Base-by-base conservation (phyloP, 2,888 invertebrate species). In the Bruchidius siliquastri region DNA sequence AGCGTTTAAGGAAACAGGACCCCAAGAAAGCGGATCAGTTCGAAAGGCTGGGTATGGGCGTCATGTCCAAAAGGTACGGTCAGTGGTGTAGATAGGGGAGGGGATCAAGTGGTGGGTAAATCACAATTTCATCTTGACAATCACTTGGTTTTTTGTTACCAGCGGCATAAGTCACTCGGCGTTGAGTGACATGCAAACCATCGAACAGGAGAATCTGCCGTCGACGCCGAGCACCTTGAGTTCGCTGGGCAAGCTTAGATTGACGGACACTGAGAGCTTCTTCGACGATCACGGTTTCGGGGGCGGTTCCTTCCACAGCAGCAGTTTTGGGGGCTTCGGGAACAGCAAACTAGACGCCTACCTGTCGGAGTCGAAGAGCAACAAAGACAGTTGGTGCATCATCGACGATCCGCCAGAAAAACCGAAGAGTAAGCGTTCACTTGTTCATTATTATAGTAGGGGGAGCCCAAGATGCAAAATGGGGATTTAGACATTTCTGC, bases 21-120 rank as follows among this genome's bases (percentile, higher is more conserved):
- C 94, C 96, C 0, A 90, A 91, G 77, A 97, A 96, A 87, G 95
- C 95, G 1, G 92, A 93, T 79, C 95, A 96, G 86, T 89, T 94
- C 81, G 98, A 98, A 86, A 90, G 99, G 71, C 91, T 99, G 70
- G 99, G 98, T 81, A 98, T 98, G 95, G 97, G 95, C 75, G 92
- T 92, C 81, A 89, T 88, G 69, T 83, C 87, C 67, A 87, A 88
- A 83, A 85, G 87, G 90, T 90, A 85, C 84, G 84, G 77, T 0
- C 2, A 66, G 32, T 22, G 21, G 67, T 66, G n/a, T 21, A 22
- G 20, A n/a, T n/a, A n/a, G 22, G 22, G 18, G 21, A 4, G 3
- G 26, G 26, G 26, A 26, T 4, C 2, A 26, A 26, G 26, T 26
- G n/a, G n/a, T n/a, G n/a, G n/a, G n/a, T n/a, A n/a, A n/a, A n/a